These are phyloP conservation scores for Tetramorium alpestre DNA, from an alignment of 1,140 invertebrate species.

Conservation along the genomic window DNA sequence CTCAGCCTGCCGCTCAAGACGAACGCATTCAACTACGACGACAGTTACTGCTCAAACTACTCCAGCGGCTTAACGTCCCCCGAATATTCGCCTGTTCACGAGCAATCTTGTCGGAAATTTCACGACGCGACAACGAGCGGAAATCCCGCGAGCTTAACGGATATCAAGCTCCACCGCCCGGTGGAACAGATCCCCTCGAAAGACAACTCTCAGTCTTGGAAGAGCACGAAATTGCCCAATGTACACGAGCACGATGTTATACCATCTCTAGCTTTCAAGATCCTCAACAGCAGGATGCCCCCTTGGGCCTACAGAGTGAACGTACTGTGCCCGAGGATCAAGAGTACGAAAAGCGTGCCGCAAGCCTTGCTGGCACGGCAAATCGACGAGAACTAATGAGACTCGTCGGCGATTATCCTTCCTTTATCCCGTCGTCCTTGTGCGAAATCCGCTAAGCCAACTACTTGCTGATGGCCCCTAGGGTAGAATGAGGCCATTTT, in stretches of 20 bases:
- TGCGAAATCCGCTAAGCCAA: conserved; percentile 67
- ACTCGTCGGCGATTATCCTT: conserved; percentile 11
- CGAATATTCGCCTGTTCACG: conserved; percentile 77
- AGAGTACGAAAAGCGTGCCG: conserved; percentile 87
- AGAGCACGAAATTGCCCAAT: conserved; percentile 78
- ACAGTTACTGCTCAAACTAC: conserved; percentile 74
- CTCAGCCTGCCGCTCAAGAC: conserved; percentile 72
- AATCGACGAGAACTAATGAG: conserved; percentile 28
- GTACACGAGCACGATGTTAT: conserved; percentile 82
- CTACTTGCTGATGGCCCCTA: conserved; percentile 79
- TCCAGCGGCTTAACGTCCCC: conserved; percentile 80
- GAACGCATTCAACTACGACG: conserved; percentile 73
- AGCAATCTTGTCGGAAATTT: conserved; percentile 72
- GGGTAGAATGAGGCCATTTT: conserved; percentile 75
- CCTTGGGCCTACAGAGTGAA: conserved; percentile 81
- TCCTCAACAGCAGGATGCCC: conserved; percentile 74
- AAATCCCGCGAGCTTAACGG: conserved; percentile 81
- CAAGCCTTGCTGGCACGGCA: conserved; percentile 75
- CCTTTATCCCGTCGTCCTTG: conserved; percentile 65
- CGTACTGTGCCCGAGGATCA: conserved; percentile 86
- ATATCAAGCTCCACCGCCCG: conserved; percentile 71
- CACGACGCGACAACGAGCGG: conserved; percentile 38
- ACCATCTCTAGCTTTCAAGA: conserved; percentile 86
- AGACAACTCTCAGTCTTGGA: conserved; percentile 87
- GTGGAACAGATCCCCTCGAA: conserved; percentile 80